Evolutionary conservation across 2,888 invertebrate genomes (phyloP), one percentile per base, ranked within the genome.

Genomic region (Epicampocera succincta): DNA sequence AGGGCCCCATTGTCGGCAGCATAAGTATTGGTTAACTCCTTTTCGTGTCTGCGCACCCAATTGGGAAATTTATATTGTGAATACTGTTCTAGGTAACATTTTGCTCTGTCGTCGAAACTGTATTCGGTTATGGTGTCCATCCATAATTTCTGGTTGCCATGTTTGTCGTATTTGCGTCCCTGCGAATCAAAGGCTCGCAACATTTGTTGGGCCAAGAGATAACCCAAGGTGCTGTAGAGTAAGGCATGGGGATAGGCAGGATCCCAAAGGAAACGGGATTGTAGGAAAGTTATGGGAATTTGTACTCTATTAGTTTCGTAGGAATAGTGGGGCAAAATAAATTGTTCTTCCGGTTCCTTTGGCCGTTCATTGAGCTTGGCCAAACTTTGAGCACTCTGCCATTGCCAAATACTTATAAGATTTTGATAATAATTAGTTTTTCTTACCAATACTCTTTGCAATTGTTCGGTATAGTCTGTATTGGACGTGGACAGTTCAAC

Each of bases 221-320:
- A 88, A 0, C 90, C 90, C 12, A 90, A 74, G 0, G 89, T 86
- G 46, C 87, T 87, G 44, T 87, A 90, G 21, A 89, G 89, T 8
- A 89, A 73, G 2, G 90, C 86, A 60, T 85, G 86, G 0, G 90
- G 89, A 82, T 90, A 90, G 19, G 86, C 85, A 2, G 86, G 83
- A 78, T 90, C 90, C 86, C 89, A 90, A 61, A 90, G 87, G 84
- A 90, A 88, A 2, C 89, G 88, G 0, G 89, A 86, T 68, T 90
- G 89, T 19, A 90, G 71, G 15, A 90, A 87, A 0, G 87, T 88
- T 42, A 88, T 84, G 0, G 90, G 88, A 29, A 90, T 86, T 33
- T 85, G 84, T 46, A 90, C 87, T 72, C 86, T 87, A 73, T 90
- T 90, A 13, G 80, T 85, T 25, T 84, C 86, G 25, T 86, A 71